These are phyloP conservation scores for Chymomyza amoena DNA, from an alignment of 2,888 invertebrate species.

Conservation along the genomic window DNA sequence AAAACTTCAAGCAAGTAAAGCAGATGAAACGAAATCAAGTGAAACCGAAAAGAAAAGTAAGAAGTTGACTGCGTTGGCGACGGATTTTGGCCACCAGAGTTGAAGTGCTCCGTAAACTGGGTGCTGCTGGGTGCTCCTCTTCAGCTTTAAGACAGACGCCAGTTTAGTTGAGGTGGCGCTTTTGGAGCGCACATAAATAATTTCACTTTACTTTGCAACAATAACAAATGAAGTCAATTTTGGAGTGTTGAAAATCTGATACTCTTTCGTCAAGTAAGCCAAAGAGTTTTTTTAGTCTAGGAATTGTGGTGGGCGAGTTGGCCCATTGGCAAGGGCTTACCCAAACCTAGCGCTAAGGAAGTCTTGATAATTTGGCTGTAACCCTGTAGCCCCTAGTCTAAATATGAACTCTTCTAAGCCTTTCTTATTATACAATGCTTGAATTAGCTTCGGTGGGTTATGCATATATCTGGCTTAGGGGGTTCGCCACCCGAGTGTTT, in stretches of 20 bases:
- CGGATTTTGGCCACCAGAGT: conserved; percentile 44
- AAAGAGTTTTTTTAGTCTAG: too few species aligned
- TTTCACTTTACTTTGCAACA: conserved; percentile 64
- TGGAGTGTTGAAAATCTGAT: not conserved
- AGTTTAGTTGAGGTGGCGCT: conserved; percentile 39
- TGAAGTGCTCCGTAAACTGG: conserved; percentile 31
- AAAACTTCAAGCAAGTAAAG: not conserved
- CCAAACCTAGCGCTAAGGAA: too few species aligned
- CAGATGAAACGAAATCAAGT: not conserved
- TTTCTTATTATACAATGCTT: too few species aligned
- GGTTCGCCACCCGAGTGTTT: too few species aligned
- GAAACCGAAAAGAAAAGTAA: not conserved
- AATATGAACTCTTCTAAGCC: too few species aligned
- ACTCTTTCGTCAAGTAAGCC: not conserved
- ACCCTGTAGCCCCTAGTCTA: too few species aligned
- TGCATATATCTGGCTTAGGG: too few species aligned
- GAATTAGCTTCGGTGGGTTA: too few species aligned
- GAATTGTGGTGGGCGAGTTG: too few species aligned
- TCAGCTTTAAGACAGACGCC: conserved; percentile 5
- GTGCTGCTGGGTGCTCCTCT: conserved; percentile 15
- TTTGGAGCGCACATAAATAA: conserved; percentile 56
- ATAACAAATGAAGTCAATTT: not conserved
- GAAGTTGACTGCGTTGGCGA: not conserved
- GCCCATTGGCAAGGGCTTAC: too few species aligned
- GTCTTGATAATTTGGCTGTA: too few species aligned